Conservation (phyloP, 2,797 vertebrate species). For the Betta splendens region DNA sequence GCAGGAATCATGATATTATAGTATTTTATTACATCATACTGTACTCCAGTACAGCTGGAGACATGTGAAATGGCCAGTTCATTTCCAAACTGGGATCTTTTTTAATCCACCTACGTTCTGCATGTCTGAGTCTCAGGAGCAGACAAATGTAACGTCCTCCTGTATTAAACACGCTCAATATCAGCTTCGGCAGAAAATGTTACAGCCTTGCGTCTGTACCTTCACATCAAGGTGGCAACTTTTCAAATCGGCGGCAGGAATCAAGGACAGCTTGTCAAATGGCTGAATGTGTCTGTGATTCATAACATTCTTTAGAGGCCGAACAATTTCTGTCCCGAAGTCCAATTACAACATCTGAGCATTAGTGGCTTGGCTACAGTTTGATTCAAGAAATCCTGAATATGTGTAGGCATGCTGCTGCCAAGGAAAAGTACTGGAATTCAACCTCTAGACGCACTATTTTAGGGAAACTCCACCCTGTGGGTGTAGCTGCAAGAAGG, state of each 20-base stretch:
- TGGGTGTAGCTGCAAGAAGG: conserved; percentile 24
- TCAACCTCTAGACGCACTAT: conserved; percentile 36
- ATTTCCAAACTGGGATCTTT: background rate
- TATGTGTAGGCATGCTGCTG: conserved; percentile 8
- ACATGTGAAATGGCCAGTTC: background rate
- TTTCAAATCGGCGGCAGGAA: background rate
- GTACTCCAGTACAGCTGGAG: conserved; percentile 46
- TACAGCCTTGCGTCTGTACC: conserved; percentile 12
- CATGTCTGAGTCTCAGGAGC: too few species aligned
- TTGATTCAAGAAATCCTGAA: conserved; percentile 13
- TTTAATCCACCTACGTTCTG: too few species aligned
- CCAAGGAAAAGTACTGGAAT: conserved; percentile 56
- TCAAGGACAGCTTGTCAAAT: conserved; percentile 11
- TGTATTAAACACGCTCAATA: background rate
- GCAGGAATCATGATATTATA: conserved; percentile 1
- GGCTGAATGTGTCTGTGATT: conserved; percentile 2
- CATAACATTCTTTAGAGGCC: conserved; percentile 23
- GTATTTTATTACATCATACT: conserved; percentile 4
- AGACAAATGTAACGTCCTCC: background rate
- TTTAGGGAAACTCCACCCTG: conserved; percentile 52
- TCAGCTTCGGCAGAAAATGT: conserved; percentile 2
- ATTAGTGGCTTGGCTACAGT: conserved; percentile 5
- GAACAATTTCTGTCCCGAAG: conserved; percentile 16
- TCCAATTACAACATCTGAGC: conserved; percentile 15
- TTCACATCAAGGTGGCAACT: background rate